phyloP scores from a whole-genome alignment of 2,113 vertebrate genomes.

The Oryzias woworae region DNA sequence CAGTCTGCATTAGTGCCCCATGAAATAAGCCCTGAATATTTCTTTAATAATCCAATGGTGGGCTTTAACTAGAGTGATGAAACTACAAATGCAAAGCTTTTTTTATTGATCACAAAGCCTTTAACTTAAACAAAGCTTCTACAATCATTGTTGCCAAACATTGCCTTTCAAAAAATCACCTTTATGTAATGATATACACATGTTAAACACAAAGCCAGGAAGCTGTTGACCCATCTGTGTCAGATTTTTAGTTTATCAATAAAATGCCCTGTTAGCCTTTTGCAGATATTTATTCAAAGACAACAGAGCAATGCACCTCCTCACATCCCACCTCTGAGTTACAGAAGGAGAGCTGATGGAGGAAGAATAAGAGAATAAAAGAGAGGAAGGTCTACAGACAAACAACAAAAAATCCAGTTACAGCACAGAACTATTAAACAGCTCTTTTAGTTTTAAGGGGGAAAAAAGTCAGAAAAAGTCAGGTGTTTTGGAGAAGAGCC shows the following conservation, averaged over 20 bases:
- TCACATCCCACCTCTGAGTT: constrained; percentile 40
- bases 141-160: constrained; percentile 38
- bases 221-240: constrained; percentile 65
- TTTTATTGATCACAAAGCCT: constrained; percentile 5
- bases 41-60: constrained; percentile 43
- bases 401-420: constrained; percentile 12
- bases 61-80: constrained; percentile 32
- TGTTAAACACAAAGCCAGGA: constrained; percentile 58
- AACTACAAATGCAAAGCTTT: constrained; percentile 14
- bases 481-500: no score
- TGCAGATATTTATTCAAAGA: constrained; percentile 65
- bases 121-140: constrained; percentile 26
- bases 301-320: constrained; percentile 27
- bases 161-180: constrained; percentile 63
- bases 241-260: constrained; percentile 68
- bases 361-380: constrained; percentile 22
- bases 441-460: constrained; percentile 26
- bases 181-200: constrained; percentile 37
- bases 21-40: constrained; percentile 37
- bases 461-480: constrained; percentile 3
- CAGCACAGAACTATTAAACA: no score
- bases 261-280: constrained; percentile 62
- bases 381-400: constrained; percentile 6
- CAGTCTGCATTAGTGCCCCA: constrained; percentile 33
- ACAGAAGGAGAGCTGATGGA: constrained; percentile 16